Percentiles rank a stretch among this genome's conserved stretches.
phyloP scores from a whole-genome alignment of 2,888 invertebrate species.

The Atethmia centrago region DNA sequence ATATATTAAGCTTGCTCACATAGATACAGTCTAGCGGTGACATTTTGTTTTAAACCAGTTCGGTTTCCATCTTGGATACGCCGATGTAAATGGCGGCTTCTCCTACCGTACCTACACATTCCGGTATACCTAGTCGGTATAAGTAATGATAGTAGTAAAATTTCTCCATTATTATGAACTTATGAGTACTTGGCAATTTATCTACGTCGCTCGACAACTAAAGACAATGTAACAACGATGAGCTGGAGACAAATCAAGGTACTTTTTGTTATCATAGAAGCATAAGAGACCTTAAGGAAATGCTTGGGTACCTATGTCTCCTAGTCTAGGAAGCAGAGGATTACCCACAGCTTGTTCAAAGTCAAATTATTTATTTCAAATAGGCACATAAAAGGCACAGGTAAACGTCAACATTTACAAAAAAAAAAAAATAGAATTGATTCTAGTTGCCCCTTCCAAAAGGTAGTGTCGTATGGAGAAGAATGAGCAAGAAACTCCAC shows the following conservation, averaged over 20 bases:
- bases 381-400: no score
- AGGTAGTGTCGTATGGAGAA: no score
- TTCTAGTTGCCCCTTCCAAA: no score
- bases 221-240: background rate
- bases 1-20: constrained; percentile 9
- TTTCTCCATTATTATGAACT: background rate
- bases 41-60: constrained; percentile 59
- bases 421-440: no score
- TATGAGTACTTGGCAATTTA: background rate
- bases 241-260: background rate
- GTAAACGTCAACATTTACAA: no score
- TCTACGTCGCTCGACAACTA: background rate
- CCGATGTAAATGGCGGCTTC: constrained; percentile 16
- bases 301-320: background rate
- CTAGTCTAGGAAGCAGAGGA: background rate
- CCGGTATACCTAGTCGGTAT: background rate
- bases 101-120: background rate
- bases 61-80: constrained; percentile 54
- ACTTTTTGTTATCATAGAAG: background rate
- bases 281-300: background rate
- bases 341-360: no score
- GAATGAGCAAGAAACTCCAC: no score
- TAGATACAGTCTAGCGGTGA: constrained; percentile 50
- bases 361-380: no score
- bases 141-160: background rate